Evolutionary conservation across 1,140 invertebrate species (phyloP).

Genomic region (Papilio dardanus): DNA sequence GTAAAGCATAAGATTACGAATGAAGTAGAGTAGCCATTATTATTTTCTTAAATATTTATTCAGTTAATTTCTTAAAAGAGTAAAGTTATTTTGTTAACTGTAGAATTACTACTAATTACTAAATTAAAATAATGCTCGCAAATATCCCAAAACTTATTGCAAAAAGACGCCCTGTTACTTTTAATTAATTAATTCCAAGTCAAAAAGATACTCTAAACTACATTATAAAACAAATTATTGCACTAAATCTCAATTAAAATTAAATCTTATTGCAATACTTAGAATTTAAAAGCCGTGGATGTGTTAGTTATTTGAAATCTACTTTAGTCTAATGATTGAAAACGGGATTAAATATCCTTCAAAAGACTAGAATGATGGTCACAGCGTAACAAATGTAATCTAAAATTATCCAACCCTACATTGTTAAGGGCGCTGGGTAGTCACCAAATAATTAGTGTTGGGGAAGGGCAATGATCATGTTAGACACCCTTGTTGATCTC

Average conservation of each 20-base stretch:
- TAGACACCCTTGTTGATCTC: background rate
- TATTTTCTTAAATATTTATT: background rate
- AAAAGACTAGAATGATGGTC: background rate
- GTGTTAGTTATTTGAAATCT: background rate
- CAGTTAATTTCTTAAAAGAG: background rate
- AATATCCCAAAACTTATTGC: background rate
- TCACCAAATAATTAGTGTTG: conserved; percentile 60
- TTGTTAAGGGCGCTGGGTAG: conserved; percentile 63
- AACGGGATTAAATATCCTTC: background rate
- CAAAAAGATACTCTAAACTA: background rate
- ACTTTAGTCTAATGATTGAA: background rate
- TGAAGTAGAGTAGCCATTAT: background rate
- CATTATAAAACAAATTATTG: background rate
- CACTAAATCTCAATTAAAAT: background rate
- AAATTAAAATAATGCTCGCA: background rate
- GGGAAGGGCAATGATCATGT: conserved; percentile 36
- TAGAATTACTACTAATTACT: background rate
- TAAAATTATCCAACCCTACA: conserved; percentile 43
- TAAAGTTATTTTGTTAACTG: background rate
- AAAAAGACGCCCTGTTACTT: background rate
- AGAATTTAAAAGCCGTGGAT: background rate
- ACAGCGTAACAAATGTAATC: conserved; percentile 30
- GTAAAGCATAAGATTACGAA: no score
- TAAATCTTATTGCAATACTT: background rate
- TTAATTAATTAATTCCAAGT: background rate